Evolutionary conservation across 2,888 invertebrate genomes (phyloP), one percentile per base, ranked within the genome.

Genomic region (Neuroscelio doddi): DNA sequence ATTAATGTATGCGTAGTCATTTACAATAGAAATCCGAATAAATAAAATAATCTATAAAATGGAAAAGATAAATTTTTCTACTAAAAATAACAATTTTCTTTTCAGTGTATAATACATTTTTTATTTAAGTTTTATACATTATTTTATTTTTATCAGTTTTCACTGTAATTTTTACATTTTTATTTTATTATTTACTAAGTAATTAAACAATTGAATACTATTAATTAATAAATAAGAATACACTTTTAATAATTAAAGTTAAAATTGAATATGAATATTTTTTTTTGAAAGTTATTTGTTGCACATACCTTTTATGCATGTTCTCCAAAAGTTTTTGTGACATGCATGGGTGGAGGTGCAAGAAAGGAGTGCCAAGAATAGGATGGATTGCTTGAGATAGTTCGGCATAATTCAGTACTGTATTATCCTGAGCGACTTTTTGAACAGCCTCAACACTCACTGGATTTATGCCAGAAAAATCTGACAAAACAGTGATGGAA

Each of bases 311-410:
- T 27, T 72, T 75, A 10, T 56, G 59, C 44, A 76, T 76, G 12
- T 57, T 73, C 52, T 69, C 68, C 30, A 84, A 30, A 7, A 84
- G 69, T 56, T 79, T 76, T 7, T 74, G 76, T 8, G 84, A 78
- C 64, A 77, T 76, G 66, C 84, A 84, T 5, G 84, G 83, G 65
- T 84, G 84, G 9, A 84, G 69, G 16, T 80, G 70, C 15, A 84
- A 69, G 56, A 76, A 82, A 7, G 82, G 79, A 8, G 72, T 76
- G 5, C 77, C 78, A 16, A 81, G 67, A 45, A 84, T 68, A 14
- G 84, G 84, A 72, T 84, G 84, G 55, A 83, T 79, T 3, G 79
- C 77, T 59, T 84, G 83, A 1, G 83, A 83, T 46, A 84, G 71
- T 67, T 84, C 83, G 29, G 56, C 71, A 49, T 83, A 82, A 14